Evolutionary conservation across 2,888 invertebrate genomes (phyloP).

Genomic region (Volucella inanis): DNA sequence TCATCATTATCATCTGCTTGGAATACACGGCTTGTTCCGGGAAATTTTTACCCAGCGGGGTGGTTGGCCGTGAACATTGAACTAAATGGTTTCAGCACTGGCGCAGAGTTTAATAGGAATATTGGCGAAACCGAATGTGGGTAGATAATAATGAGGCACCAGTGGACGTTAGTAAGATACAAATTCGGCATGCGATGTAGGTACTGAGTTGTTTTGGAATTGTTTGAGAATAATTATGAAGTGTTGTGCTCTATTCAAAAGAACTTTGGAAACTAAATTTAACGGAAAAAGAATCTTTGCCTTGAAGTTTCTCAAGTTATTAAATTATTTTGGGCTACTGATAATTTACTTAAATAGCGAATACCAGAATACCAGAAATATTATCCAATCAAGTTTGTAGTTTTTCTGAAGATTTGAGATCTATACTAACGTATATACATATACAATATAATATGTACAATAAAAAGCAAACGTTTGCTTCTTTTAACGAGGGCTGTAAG

Average conservation of each 20-base stretch:
- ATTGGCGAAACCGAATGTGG: constrained; percentile 51
- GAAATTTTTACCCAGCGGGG: constrained; percentile 21
- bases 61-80: constrained; percentile 27
- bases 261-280: constrained; percentile 9
- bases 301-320: constrained; percentile 29
- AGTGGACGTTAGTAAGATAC: background rate
- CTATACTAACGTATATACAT: no score
- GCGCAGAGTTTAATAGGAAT: constrained; percentile 56
- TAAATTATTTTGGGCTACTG: background rate
- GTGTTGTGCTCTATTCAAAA: constrained; percentile 30
- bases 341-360: background rate
- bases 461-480: no score
- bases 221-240: constrained; percentile 46
- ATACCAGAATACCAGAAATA: no score
- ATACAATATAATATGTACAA: no score
- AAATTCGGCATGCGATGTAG: background rate
- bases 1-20: constrained; percentile 49
- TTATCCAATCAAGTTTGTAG: no score
- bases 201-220: constrained; percentile 36
- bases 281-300: constrained; percentile 20
- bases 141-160: constrained; percentile 27
- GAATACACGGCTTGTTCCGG: constrained; percentile 44
- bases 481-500: no score
- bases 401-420: no score
- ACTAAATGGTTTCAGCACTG: constrained; percentile 43